phyloP scores from a whole-genome alignment of 2,797 vertebrate genomes.

The Tangara arthus region DNA sequence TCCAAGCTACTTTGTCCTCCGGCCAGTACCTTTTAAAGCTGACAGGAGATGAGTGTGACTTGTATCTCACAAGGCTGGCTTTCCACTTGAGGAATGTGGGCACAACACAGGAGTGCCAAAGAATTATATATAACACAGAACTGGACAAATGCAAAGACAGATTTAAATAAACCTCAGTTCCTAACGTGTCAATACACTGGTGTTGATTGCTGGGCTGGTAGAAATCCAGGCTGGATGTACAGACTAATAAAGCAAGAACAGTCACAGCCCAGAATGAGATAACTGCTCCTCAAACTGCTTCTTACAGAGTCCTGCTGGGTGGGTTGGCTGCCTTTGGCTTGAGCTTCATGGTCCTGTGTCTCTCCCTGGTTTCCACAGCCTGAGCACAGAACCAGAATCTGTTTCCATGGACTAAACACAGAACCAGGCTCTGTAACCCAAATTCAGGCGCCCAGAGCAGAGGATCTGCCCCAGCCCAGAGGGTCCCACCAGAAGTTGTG shows the following conservation, averaged over 20 bases:
- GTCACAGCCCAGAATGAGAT: neutral
- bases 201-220: neutral
- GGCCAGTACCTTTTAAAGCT: constrained; percentile 28
- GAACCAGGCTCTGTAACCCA: fast-evolving
- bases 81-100: neutral
- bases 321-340: neutral
- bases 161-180: neutral
- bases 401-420: neutral
- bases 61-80: neutral
- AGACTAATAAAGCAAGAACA: neutral
- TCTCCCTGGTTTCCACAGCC: neutral
- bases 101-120: neutral
- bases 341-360: neutral
- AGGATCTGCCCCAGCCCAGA: neutral
- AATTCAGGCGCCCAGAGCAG: neutral
- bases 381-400: too few relatives aligned
- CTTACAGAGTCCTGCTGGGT: neutral
- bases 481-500: neutral
- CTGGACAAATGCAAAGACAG: neutral
- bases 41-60: neutral
- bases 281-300: neutral
- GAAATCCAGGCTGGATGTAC: neutral
- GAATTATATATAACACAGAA: neutral
- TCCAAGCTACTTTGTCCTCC: constrained; percentile 38
- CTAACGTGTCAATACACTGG: neutral